Base-by-base conservation (phyloP, 2,797 vertebrate genomes). In the Myiotriccus ornatus region DNA sequence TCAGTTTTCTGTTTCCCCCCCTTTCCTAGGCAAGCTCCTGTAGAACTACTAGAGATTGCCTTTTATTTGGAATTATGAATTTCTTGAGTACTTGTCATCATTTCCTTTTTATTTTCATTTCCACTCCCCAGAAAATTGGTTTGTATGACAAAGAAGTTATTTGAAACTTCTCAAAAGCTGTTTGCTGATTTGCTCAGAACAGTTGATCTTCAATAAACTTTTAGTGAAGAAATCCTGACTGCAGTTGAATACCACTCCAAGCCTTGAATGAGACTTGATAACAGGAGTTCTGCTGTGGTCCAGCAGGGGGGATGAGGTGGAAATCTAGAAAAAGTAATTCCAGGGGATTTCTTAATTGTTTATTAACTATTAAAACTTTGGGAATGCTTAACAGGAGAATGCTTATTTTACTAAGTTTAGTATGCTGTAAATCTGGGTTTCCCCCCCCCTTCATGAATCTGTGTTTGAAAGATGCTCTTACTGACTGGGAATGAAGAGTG, bases 361-460 rank as follows among this genome's bases (percentile, higher is more conserved):
- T 84, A 28, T 75, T 79, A 56, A 53, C 7, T 32, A 16, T 30
- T 37, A 80, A 82, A 77, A 22, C 23, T 28, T 88, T 27, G 5
- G 15, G 21, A 69, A 79, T 70, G 10, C 23, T 60, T 94, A 69
- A 87, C n/a, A 81, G 67, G 30, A 93, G 7, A 30, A 55, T 62
- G 53, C 23, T 80, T 14, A 41, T 90, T 93, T 83, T 65, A 17
- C 64, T 91, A 90, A 89, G 68, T 79, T 87, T 76, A 75, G 30
- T n/a, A 64, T 77, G 43, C 21, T 60, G 67, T 76, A 53, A 76
- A 41, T 68, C 18, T 70, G 25, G 1, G 0, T 63, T 47, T 34
- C 12, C 8, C 24, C 7, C 21, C 65, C 52, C 39, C 41, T 18
- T 82, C 49, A 76, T 83, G 32, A 47, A 76, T 85, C 19, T 82